Evolutionary conservation across 2,113 vertebrate species (phyloP), one percentile per base, ranked within the genome.

Genomic region (Seriola dumerili): DNA sequence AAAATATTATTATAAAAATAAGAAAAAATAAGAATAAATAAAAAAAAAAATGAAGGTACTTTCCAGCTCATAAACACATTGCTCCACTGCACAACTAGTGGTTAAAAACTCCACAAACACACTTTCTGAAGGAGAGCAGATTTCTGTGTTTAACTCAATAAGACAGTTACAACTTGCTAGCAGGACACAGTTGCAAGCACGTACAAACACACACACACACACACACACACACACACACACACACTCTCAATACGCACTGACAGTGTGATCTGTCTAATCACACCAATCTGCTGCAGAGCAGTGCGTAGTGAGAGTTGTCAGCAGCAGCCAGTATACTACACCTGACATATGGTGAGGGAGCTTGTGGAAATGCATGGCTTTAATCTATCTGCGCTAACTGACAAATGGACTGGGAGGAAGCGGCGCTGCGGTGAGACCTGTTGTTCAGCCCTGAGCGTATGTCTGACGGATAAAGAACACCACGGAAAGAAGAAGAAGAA

Each of bases 331-430:
- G 44, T 25, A 59, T 19, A 68, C 76, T 58, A 29, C 76, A 76
- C 55, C 81, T 89, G 89, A 89, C 92, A 91, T 92, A 91, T 82
- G 91, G 78, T 5, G 81, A 72, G 89, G 86, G 86, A 88, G 81
- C 55, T 13, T 8, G 80, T 81, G 85, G 78, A 84, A 87, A 84
- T 77, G 75, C 85, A 81, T 57, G 68, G 76, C 78, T 89, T 84
- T 85, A 90, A 91, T 92, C 88, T 82, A n/a, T 89, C 89, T 46
- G 61, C 1, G 76, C 75, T 72, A 44, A 81, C 89, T 85, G 90
- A 90, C 89, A 87, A 90, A 91, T 78, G 72, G 84, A 80, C 58
- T 25, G 58, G 34, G 80, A 74, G 67, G 57, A 82, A 21, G 71
- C 66, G 0, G 68, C 0, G 64, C 32, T 46, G 78, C 77, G 54